phyloP scores from a whole-genome alignment of 2,888 invertebrate genomes.

The Lamellibrachia columna region DNA sequence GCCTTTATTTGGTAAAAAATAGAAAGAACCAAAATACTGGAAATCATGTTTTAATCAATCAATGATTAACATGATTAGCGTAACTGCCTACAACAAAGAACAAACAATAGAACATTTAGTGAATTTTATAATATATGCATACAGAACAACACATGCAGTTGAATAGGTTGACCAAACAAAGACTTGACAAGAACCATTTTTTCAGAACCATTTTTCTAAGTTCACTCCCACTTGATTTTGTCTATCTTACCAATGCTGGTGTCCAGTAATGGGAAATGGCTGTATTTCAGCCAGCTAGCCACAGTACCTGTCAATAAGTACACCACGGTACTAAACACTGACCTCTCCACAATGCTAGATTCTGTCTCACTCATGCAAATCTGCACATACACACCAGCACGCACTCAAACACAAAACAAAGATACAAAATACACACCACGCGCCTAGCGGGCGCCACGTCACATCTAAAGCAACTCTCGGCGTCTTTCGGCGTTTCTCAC shows the following conservation, averaged over 20 bases:
- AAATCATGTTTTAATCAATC: neutral
- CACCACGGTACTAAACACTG: neutral
- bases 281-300: neutral
- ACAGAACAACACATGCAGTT: slow-evolving; percentile 7
- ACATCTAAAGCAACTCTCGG: slow-evolving; percentile 12
- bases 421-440: slow-evolving; percentile 16
- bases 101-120: neutral
- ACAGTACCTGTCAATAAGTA: neutral
- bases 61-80: neutral
- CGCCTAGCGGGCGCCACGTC: slow-evolving; percentile 11
- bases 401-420: slow-evolving; percentile 8
- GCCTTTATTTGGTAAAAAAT: neutral
- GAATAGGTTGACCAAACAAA: slow-evolving; percentile 11
- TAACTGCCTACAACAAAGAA: neutral
- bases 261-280: neutral
- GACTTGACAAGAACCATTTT: neutral
- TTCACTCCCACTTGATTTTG: neutral
- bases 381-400: slow-evolving; percentile 4
- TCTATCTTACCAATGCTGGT: neutral
- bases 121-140: neutral
- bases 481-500: slow-evolving; percentile 10
- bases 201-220: neutral
- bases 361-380: slow-evolving; percentile 1
- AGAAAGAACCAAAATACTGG: neutral
- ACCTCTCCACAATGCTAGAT: slow-evolving; percentile 16